Conservation (phyloP, 2,888 invertebrate genomes). For the Netelia inedita region DNA sequence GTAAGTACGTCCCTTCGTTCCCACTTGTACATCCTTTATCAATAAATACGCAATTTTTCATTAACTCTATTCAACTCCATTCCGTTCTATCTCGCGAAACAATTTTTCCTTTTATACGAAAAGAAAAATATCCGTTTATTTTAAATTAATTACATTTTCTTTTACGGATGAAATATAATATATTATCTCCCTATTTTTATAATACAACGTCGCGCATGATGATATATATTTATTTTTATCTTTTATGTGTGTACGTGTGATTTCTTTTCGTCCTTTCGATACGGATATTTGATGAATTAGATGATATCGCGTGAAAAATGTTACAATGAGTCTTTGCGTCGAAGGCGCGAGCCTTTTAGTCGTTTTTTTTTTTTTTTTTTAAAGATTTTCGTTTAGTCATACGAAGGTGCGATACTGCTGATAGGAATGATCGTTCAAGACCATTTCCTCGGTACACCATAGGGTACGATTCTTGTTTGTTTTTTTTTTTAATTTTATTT, state of each 20-base stretch:
- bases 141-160: conserved; percentile 79
- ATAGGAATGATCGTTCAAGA: not conserved
- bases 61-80: not conserved
- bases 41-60: conserved; percentile 13
- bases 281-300: conserved; percentile 54
- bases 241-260: conserved; percentile 36
- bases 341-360: conserved; percentile 43
- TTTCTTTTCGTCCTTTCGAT: conserved; percentile 17
- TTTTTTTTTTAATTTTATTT: conserved; percentile 24
- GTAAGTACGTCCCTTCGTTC: not conserved
- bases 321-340: conserved; percentile 65
- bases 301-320: conserved; percentile 69
- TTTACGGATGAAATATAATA: conserved; percentile 79
- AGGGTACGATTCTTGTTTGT: conserved; percentile 68
- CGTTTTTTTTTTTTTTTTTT: conserved; percentile 60
- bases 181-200: conserved; percentile 68
- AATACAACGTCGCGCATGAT: conserved; percentile 58
- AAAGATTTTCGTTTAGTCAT: not conserved
- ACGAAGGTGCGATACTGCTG: conserved; percentile 25
- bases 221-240: conserved; percentile 62
- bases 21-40: not conserved
- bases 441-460: conserved; percentile 70
- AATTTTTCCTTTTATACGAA: conserved; percentile 27
- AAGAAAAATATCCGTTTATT: conserved; percentile 79
- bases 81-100: not conserved